phyloP scores from a whole-genome alignment of 1,140 invertebrate species.

The Saxidomus purpurata region DNA sequence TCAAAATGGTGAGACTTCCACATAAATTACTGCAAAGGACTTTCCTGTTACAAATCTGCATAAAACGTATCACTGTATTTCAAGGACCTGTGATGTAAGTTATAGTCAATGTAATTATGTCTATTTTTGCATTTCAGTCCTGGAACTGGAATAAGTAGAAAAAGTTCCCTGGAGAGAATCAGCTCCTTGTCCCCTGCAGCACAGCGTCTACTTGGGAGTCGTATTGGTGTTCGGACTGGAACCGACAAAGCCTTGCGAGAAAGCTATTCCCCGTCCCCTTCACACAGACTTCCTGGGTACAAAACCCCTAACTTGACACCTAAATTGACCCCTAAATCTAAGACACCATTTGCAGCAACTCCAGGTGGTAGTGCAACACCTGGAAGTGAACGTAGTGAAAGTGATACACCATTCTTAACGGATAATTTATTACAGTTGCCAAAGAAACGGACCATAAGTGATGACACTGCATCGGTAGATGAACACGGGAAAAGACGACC shows the following conservation, averaged over 20 bases:
- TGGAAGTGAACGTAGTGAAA: conserved; percentile 80
- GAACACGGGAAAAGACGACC: conserved; percentile 47
- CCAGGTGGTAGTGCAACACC: conserved; percentile 84
- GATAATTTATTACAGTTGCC: conserved; percentile 93
- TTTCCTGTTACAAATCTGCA: too few relatives aligned
- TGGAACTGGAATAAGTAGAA: conserved; percentile 66
- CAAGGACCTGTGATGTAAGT: too few relatives aligned
- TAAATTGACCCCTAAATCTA: conserved; percentile 68
- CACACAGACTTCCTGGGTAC: conserved; percentile 75
- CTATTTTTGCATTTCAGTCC: conserved; percentile 72
- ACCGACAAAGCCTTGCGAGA: conserved; percentile 87
- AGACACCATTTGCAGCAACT: conserved; percentile 65
- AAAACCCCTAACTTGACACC: conserved; percentile 69
- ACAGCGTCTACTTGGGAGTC: conserved; percentile 91
- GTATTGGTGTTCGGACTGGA: conserved; percentile 83
- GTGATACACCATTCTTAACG: conserved; percentile 88
- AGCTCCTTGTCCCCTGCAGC: conserved; percentile 98
- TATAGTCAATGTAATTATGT: too few relatives aligned
- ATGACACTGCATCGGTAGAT: not conserved
- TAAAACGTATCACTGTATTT: too few relatives aligned
- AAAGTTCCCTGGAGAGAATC: conserved; percentile 89
- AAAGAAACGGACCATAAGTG: conserved; percentile 60
- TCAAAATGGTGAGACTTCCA: too few relatives aligned
- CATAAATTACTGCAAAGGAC: too few relatives aligned
- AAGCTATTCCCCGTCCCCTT: conserved; percentile 88